Conservation (phyloP, 2,113 vertebrate genomes). For the Corythaixoides concolor region DNA sequence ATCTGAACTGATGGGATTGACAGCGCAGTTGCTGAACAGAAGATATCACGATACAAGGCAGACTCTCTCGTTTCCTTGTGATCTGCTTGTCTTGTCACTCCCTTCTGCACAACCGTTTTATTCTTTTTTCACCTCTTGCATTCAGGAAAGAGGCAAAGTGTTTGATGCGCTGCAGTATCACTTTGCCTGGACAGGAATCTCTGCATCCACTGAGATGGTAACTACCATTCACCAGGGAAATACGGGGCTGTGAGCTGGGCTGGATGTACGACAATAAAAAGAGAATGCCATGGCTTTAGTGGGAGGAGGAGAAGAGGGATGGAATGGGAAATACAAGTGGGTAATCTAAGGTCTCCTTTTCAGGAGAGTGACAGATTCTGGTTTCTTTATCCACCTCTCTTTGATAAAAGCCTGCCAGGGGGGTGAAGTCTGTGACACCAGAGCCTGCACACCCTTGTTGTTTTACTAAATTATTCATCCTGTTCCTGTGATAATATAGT, state of each 20-base stretch:
- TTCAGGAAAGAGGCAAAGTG: neutral
- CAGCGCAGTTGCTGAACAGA: neutral
- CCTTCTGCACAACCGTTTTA: neutral
- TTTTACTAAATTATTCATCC: slow-evolving; percentile 71
- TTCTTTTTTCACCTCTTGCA: neutral
- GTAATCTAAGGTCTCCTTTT: neutral
- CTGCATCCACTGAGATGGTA: neutral
- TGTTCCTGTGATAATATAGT: slow-evolving; percentile 65
- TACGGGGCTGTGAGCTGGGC: neutral
- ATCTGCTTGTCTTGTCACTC: neutral
- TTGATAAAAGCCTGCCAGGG: neutral
- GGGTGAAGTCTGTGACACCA: slow-evolving; percentile 23
- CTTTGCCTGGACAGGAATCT: neutral
- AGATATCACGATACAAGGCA: neutral
- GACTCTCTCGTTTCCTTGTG: neutral
- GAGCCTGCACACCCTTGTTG: slow-evolving; percentile 45
- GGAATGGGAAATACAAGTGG: neutral
- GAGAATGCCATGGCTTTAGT: neutral
- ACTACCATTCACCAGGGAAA: neutral
- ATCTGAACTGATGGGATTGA: neutral
- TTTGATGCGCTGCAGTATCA: rapidly evolving
- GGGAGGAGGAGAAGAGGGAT: neutral
- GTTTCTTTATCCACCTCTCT: neutral
- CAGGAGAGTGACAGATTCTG: neutral
- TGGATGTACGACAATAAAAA: neutral